Percentiles rank a stretch among this genome's conserved stretches.
These are phyloP conservation scores for Drosophila macrothrix DNA, from an alignment of 2,888 invertebrate genomes.

Conservation along the genomic window DNA sequence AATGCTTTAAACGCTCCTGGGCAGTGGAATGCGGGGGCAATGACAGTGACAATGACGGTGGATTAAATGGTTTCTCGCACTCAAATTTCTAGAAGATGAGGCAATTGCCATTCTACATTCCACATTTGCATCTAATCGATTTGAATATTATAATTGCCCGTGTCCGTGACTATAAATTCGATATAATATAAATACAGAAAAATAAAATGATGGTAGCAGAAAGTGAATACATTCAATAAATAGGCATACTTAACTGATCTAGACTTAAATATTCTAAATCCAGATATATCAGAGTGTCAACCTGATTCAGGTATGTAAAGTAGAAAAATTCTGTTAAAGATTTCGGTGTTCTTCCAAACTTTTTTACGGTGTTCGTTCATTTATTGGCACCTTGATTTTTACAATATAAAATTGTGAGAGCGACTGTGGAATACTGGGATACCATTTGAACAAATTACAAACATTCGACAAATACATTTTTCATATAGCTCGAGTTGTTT, in stretches of 20 bases:
- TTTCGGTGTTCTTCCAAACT: neutral
- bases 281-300: neutral
- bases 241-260: neutral
- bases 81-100: conserved; percentile 44
- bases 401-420: neutral
- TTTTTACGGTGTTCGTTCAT: neutral
- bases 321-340: neutral
- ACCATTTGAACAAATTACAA: neutral
- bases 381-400: neutral
- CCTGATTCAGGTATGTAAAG: neutral
- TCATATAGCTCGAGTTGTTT: neutral
- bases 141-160: conserved; percentile 42
- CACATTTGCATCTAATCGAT: conserved; percentile 45
- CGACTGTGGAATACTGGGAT: neutral
- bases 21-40: conserved; percentile 48
- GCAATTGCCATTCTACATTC: conserved; percentile 35
- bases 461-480: neutral
- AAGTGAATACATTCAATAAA: neutral
- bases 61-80: conserved; percentile 33
- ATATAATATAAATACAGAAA: neutral
- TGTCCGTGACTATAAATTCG: conserved; percentile 54
- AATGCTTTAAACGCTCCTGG: conserved; percentile 44
- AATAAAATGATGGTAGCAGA: neutral
- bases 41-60: conserved; percentile 18
- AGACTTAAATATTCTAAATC: conserved; percentile 16